Evolutionary conservation across 2,888 invertebrate species (phyloP).

Genomic region (Gari tellinella): DNA sequence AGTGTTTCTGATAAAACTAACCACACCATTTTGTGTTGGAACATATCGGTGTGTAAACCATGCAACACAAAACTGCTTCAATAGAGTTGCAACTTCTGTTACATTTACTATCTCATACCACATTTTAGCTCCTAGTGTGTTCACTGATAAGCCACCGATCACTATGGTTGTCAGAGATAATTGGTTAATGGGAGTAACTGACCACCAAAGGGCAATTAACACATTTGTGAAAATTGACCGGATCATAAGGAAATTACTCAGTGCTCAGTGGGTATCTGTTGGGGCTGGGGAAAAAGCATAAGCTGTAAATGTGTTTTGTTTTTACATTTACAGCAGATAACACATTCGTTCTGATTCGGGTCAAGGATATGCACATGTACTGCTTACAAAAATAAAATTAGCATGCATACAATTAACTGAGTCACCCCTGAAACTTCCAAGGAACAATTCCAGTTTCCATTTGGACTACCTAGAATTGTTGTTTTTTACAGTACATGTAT

Average conservation of each 20-base stretch:
- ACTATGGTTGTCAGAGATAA: constrained; percentile 1
- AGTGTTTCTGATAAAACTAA: neutral
- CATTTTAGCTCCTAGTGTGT: neutral
- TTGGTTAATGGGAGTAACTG: neutral
- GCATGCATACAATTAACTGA: too few relatives aligned
- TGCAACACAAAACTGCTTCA: neutral
- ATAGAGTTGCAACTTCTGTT: neutral
- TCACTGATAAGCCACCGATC: neutral
- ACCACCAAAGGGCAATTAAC: neutral
- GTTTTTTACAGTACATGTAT: too few relatives aligned
- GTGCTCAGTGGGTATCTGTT: neutral
- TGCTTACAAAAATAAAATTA: too few relatives aligned
- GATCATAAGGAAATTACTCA: neutral
- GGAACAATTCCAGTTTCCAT: too few relatives aligned
- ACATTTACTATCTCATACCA: neutral
- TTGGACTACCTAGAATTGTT: too few relatives aligned
- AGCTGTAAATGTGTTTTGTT: too few relatives aligned
- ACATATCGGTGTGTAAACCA: neutral
- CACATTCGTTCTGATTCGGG: too few relatives aligned
- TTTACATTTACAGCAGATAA: too few relatives aligned
- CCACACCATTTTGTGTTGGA: neutral
- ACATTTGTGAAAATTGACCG: neutral
- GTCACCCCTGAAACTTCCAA: too few relatives aligned
- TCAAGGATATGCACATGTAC: too few relatives aligned
- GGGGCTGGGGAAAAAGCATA: too few relatives aligned